Evolutionary conservation across 2,113 vertebrate species (phyloP), one percentile per base, ranked within the genome.

Genomic region (Cygnus atratus): DNA sequence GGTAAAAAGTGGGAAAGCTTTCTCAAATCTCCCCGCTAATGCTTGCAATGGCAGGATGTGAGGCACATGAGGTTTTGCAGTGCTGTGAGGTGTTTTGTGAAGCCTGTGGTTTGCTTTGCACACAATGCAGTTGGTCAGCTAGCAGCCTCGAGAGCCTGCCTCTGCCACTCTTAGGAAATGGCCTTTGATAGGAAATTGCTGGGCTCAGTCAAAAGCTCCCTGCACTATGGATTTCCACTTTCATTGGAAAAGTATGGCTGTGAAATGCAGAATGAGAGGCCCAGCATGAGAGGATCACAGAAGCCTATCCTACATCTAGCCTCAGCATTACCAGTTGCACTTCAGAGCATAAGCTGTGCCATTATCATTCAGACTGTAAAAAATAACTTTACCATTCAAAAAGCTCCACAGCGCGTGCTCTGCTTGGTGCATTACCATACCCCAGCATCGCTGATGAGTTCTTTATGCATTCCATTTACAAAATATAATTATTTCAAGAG

Each of bases 401-500:
- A 71, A 21, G 20, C 43, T 93, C 10, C 43, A 3, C 22, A 41
- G 7, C 12, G 25, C 3, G 10, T 3, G 1, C 77, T 81, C 55
- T 20, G 43, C 73, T 95, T 79, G 75, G 29, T 26, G 29, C 83
- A 11, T 81, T 66, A 28, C 63, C 86, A 15, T 3, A 66, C 82
- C 44, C 61, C 11, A 10, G 76, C 87, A 28, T 62, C 65, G 33
- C 86, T 75, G 43, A 84, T 57, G 63, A 91, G 66, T 76, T 92
- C 79, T 91, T 95, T 62, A 87, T 82, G 81, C 79, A 77, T 93
- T 63, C 66, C 87, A 90, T 90, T 96, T 94, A 87, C 37, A 73
- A 96, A 96, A 80, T 62, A 86, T 57, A 81, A 94, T 95, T 97
- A 97, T 95, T 95, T 96, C 67, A 94, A 95, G 82, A 92, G 82